These are phyloP conservation scores for Montipora sp. DNA, from an alignment of 64 coral and sea anemone genomes.

Conservation along the genomic window DNA sequence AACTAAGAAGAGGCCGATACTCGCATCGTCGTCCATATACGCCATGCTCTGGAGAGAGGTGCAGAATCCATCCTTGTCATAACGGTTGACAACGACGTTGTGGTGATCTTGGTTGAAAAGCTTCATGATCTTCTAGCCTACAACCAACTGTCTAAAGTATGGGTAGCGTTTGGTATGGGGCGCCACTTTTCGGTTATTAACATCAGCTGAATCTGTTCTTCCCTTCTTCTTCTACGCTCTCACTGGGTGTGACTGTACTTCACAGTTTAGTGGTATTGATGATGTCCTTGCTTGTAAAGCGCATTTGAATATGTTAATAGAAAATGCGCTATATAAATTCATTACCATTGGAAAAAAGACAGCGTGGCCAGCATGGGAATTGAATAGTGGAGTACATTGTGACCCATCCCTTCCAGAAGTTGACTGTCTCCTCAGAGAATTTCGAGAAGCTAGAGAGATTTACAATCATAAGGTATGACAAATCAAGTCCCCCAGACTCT, in stretches of 20 bases:
- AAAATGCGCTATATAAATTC: too few relatives aligned
- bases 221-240: slow-evolving; percentile 66
- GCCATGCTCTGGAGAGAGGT: slow-evolving; percentile 21
- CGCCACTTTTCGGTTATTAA: not conserved
- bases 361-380: slow-evolving; percentile 49
- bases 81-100: slow-evolving; percentile 64
- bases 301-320: too few relatives aligned
- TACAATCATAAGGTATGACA: slow-evolving; percentile 75
- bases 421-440: slow-evolving; percentile 37
- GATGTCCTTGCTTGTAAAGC: too few relatives aligned
- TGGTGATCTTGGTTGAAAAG: slow-evolving; percentile 72
- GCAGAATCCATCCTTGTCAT: slow-evolving; percentile 53
- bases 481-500: slow-evolving; percentile 36
- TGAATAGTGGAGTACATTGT: slow-evolving; percentile 8
- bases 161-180: slow-evolving; percentile 64
- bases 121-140: slow-evolving; percentile 30
- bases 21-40: slow-evolving; percentile 47
- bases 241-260: slow-evolving; percentile 66
- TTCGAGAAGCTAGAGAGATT: slow-evolving; percentile 67
- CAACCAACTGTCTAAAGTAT: slow-evolving; percentile 22
- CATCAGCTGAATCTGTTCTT: slow-evolving; percentile 28
- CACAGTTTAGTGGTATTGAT: slow-evolving; percentile 43
- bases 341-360: slow-evolving; percentile 1
- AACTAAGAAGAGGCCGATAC: slow-evolving; percentile 74
- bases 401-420: slow-evolving; percentile 33